A percentile compares a stretch with the other conserved stretches of the same genome.
These are phyloP conservation scores for Gymnoscopelus microlampas DNA, from an alignment of 2,797 vertebrate genomes.

Conservation along the genomic window DNA sequence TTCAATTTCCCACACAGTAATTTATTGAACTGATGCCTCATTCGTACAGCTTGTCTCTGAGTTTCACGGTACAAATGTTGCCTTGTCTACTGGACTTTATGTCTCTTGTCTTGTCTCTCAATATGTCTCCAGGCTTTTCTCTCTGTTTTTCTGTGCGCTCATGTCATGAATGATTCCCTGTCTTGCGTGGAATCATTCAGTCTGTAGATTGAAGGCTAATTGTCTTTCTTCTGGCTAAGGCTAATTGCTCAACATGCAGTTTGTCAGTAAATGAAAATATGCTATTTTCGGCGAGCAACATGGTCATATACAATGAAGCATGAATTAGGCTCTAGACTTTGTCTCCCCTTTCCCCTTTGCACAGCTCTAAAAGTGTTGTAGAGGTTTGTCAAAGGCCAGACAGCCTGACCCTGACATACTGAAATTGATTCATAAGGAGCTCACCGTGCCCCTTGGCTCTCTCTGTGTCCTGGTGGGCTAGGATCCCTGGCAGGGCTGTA, in stretches of 20 bases:
- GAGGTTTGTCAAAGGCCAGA: conserved; percentile 49
- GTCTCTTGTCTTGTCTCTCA: background rate
- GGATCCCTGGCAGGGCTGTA: conserved; percentile 37
- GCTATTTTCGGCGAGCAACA: no score
- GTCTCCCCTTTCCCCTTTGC: background rate
- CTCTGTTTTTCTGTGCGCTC: background rate
- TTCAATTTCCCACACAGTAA: no score
- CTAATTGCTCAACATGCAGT: no score
- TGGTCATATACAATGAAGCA: no score
- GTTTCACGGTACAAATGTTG: background rate
- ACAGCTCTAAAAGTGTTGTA: conserved; percentile 21
- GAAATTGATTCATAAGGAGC: conserved; percentile 59
- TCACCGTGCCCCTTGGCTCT: conserved; percentile 39
- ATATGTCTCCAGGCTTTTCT: background rate
- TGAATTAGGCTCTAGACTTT: no score
- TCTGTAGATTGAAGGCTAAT: background rate
- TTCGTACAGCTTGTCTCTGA: background rate
- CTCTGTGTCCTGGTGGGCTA: conserved; percentile 50
- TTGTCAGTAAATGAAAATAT: no score
- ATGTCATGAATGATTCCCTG: background rate
- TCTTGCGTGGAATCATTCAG: background rate
- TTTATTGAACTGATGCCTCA: no score
- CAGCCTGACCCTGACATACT: conserved; percentile 63
- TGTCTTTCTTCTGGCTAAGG: no score
- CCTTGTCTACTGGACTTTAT: background rate